Evolutionary conservation across 2,888 invertebrate genomes (phyloP), one percentile per base, ranked within the genome.

Genomic region (Listrodromus nycthemerus): DNA sequence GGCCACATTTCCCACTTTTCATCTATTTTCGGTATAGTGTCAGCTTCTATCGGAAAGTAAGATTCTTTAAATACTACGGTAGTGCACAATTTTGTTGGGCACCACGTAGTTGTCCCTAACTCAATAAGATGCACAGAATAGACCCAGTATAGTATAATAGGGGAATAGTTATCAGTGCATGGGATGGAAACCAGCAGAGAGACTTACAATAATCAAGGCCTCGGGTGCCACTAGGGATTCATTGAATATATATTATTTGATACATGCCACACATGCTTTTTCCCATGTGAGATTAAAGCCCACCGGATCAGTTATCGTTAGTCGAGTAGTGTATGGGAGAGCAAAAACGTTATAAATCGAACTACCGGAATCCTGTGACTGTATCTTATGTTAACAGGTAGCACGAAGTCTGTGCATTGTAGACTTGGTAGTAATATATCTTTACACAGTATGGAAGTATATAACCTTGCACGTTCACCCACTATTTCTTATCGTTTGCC

Each of bases 401-500:
- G 73, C 63, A 52, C 73, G 48, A 83, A 83, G 76, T 73, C 73
- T 55, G 52, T 16, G n/a, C 33, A 19, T 58, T 71, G 76, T 77
- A 63, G 69, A 83, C 73, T 80, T 77, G 50, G 67, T n/a, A 41
- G 80, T 74, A 77, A 77, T 80, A 80, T 76, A 83, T 83, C 80
- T 73, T 77, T 55, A 45, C 61, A 61, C 67, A 61, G 67, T 80
- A 77, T 69, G 77, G 74, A 55, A 24, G 71, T 50, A 71, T 80
- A 80, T 76, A 83, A 45, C 16, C 80, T 71, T 83, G 83, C 83
- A 84, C 83, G 83, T 84, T 61, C 78, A 84, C 67, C 80, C 74
- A 74, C 80, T 84, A 84, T 84, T 84, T 80, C 83, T 84, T 84
- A 84, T 84, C 83, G 83, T 84, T 84, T 76, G 80, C 83, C 80